Evolutionary conservation across 2,113 vertebrate species (phyloP), one percentile per base, ranked within the genome.

Genomic region (Nerophis lumbriciformis): DNA sequence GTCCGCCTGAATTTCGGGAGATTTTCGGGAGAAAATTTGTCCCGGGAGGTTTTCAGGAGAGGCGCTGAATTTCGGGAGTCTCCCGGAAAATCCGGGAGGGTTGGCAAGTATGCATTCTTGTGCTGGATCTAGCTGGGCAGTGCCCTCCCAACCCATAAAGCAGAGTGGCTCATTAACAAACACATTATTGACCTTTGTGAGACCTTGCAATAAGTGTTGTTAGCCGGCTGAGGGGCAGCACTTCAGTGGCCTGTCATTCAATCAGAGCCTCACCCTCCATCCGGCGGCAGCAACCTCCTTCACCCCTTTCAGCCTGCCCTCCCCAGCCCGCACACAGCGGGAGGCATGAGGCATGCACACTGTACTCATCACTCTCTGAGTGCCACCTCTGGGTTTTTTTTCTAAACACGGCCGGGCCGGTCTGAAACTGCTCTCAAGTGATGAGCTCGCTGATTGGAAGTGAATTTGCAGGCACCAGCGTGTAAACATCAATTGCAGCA

Each of bases 361-460:
- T 48, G 64, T 68, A 62, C 83, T 89, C 85, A 88, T 89, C 88
- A 89, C 69, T 80, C 78, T 77, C 71, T 59, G 28, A 47, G 62
- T 73, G 66, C 49, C 55, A 65, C 13, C 54, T 69, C 74, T 61
- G 57, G 58, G 28, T 28, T 28, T 28, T 62, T 15, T 69, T 78
- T 72, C 53, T 75, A 60, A 78, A 70, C 57, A 50, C 55, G 15
- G 53, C 73, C 73, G 69, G 65, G 55, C 73, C 71, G 69, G 63
- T 85, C 79, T 81, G 73, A 68, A 62, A 72, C 63, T 8, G 58
- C 57, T 65, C 82, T 83, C 73, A 71, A 84, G 72, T 85, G 85
- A 86, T 84, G 72, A 74, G 76, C 73, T 73, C 69, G 68, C 80
- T 88, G 88, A 91, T 90, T 88, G 64, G 70, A 66, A 67, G 73